Conservation (phyloP, 1,140 invertebrate genomes). For the Eciton burchellii region DNA sequence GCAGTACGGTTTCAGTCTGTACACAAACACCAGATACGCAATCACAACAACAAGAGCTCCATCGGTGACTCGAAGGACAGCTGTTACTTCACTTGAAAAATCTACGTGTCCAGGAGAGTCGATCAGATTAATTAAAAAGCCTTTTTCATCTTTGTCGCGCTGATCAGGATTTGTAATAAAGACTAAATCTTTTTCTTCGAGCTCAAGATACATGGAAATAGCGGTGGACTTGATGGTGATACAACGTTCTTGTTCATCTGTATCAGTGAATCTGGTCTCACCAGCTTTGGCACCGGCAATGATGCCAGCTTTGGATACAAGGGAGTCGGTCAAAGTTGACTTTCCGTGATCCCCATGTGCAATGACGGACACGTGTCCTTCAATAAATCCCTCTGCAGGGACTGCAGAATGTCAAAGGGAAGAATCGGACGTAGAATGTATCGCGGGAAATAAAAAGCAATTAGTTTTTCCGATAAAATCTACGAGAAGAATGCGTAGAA, state of each 20-base stretch:
- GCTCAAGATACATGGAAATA: constrained; percentile 99
- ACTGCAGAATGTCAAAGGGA: too few relatives aligned
- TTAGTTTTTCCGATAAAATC: too few relatives aligned
- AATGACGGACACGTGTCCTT: constrained; percentile 99
- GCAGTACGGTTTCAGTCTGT: constrained; percentile 99
- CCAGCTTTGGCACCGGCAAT: constrained; percentile 99
- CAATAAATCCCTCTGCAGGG: too few relatives aligned
- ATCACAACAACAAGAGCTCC: constrained; percentile 99
- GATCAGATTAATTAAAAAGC: constrained; percentile 99
- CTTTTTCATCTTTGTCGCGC: constrained; percentile 95
- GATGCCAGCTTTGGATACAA: constrained; percentile 99
- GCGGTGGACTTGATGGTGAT: constrained; percentile 99
- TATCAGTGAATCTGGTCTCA: constrained; percentile 99
- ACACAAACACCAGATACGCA: constrained; percentile 99
- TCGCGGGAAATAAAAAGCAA: too few relatives aligned
- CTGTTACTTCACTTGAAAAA: constrained; percentile 99
- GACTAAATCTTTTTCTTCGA: constrained; percentile 95
- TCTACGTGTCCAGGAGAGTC: constrained; percentile 99
- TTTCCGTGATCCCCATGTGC: constrained; percentile 99
- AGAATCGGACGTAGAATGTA: too few relatives aligned
- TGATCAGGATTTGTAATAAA: constrained; percentile 96
- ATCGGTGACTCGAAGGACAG: constrained; percentile 99
- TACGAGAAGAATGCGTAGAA: too few relatives aligned
- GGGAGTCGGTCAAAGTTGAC: constrained; percentile 99
- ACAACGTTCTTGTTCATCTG: constrained; percentile 99